Evolutionary conservation across 2,113 vertebrate species (phyloP).

Genomic region (Chiloscyllium plagiosum): DNA sequence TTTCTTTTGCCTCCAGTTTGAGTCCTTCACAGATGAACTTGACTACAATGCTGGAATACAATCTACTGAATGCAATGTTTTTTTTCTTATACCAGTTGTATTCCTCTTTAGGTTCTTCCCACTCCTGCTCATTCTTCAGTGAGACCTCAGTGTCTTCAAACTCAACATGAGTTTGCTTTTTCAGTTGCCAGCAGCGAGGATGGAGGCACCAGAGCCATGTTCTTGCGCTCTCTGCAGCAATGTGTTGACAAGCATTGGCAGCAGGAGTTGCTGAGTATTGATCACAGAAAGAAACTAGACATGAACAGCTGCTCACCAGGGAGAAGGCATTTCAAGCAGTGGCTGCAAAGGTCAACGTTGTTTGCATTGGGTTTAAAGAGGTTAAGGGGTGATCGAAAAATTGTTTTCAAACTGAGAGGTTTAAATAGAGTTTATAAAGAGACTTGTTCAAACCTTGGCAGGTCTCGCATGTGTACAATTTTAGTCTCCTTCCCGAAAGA

Average conservation of each 20-base stretch:
- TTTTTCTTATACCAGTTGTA: background rate
- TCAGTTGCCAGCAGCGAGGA: no score
- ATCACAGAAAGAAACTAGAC: background rate
- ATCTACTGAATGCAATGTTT: background rate
- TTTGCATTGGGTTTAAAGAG: background rate
- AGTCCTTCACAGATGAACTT: background rate
- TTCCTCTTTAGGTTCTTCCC: background rate
- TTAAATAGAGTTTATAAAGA: background rate
- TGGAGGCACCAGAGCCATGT: background rate
- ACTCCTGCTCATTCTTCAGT: background rate
- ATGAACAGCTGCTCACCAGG: background rate
- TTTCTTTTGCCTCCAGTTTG: background rate
- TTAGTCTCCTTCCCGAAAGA: no score
- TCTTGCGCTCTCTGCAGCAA: no score
- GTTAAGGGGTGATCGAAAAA: background rate
- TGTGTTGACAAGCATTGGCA: background rate
- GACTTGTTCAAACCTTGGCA: no score
- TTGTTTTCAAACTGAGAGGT: background rate
- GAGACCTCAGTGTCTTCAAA: background rate
- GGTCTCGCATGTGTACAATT: no score
- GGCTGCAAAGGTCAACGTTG: background rate
- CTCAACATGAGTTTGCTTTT: background rate
- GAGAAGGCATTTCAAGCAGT: background rate
- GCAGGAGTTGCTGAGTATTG: background rate
- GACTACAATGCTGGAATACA: background rate